phyloP scores from a whole-genome alignment of 2,797 vertebrate genomes.

The Spinus pinus region DNA sequence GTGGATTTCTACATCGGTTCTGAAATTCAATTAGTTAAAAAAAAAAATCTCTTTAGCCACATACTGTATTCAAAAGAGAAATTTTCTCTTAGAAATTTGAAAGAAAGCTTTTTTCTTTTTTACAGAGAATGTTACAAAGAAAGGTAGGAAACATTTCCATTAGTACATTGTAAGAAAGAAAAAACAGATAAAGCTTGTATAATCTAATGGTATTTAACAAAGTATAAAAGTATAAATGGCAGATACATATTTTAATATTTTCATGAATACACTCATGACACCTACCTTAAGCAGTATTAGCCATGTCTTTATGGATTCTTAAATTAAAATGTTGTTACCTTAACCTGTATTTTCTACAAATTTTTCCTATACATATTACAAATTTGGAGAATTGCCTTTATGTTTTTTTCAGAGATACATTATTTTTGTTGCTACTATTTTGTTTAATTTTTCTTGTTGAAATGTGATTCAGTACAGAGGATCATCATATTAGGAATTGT shows the following conservation, averaged over 20 bases:
- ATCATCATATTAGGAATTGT: not conserved
- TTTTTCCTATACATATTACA: not conserved
- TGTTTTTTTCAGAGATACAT: fast-evolving
- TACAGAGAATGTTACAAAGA: not conserved
- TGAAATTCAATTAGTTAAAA: not conserved
- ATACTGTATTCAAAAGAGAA: not conserved
- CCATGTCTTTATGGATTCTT: not conserved
- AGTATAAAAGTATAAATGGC: not conserved
- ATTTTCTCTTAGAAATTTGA: not conserved
- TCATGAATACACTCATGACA: not conserved
- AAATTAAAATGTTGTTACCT: not conserved
- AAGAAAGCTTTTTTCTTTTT: not conserved
- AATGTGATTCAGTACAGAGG: not conserved
- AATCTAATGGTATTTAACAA: not conserved
- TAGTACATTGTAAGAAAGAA: not conserved
- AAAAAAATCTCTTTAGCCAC: not conserved
- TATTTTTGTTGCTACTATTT: not conserved
- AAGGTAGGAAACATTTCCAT: not conserved
- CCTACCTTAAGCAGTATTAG: not conserved
- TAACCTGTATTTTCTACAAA: not conserved
- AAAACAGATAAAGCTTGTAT: not conserved
- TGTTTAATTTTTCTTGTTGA: not conserved
- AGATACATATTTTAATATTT: not conserved
- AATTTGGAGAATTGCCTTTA: not conserved
- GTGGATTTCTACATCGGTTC: not conserved